Evolutionary conservation across 2,888 invertebrate genomes (phyloP).

Genomic region (Trichacis sp.): DNA sequence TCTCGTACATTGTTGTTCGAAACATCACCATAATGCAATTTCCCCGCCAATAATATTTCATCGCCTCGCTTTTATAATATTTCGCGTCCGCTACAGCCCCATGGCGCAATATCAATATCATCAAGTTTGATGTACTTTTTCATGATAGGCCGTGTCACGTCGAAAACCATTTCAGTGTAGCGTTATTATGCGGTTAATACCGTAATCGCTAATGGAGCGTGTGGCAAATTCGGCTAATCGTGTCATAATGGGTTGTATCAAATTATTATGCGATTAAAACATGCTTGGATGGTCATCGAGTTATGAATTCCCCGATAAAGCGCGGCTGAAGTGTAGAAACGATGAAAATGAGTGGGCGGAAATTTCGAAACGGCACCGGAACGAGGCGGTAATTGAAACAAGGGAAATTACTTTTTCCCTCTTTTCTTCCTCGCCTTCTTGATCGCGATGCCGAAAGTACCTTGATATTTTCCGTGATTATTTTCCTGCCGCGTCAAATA

Average conservation of each 20-base stretch:
- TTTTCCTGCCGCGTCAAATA: not conserved
- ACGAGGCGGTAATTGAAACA: not conserved
- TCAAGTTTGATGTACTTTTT: not conserved
- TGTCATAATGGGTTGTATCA: conserved; percentile 18
- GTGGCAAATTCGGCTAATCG: conserved; percentile 34
- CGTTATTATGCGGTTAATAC: conserved; percentile 20
- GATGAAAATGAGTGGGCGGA: not conserved
- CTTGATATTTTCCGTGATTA: conserved; percentile 7
- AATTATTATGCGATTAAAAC: conserved; percentile 38
- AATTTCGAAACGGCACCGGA: not conserved
- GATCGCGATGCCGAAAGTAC: no score
- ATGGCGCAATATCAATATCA: not conserved
- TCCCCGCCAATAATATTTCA: no score
- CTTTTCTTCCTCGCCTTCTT: not conserved
- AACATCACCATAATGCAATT: no score
- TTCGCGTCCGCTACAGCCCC: no score
- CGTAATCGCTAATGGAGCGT: conserved; percentile 36
- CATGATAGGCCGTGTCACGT: conserved; percentile 21
- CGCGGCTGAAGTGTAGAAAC: not conserved
- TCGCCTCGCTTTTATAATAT: no score
- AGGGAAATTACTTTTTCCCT: not conserved
- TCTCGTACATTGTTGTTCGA: no score
- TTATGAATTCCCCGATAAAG: not conserved
- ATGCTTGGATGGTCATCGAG: not conserved
- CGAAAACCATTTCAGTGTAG: conserved; percentile 8